Evolutionary conservation across 2,888 invertebrate genomes (phyloP).

Genomic region (Ellobium chinense): DNA sequence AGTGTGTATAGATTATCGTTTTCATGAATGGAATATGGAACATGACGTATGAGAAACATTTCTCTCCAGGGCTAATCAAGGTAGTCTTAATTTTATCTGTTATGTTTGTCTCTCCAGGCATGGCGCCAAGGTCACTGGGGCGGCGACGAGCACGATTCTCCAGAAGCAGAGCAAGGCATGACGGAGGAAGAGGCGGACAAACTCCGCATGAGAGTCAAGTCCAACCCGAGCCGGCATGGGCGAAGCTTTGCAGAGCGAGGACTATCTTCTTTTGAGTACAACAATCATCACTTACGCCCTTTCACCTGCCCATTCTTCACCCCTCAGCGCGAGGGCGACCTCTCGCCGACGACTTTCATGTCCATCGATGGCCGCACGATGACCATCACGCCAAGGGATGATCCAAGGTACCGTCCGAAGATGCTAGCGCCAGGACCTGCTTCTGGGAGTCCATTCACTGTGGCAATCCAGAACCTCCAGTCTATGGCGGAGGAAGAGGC

Average conservation of each 20-base stretch:
- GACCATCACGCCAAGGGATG: conserved; percentile 6
- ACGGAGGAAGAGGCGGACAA: background rate
- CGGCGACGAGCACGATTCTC: background rate
- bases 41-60: too few species aligned
- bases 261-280: background rate
- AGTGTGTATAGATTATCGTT: too few species aligned
- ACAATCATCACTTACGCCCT: background rate
- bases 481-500: background rate
- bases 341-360: background rate
- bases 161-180: background rate
- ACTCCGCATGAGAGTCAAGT: background rate
- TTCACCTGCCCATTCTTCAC: background rate
- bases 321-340: background rate
- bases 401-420: background rate
- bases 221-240: background rate
- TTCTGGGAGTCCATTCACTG: background rate
- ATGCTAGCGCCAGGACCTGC: background rate
- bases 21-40: too few species aligned
- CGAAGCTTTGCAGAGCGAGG: background rate
- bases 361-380: conserved; percentile 24
- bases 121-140: background rate
- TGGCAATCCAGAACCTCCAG: background rate
- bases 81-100: too few species aligned
- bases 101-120: background rate
- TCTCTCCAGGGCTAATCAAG: too few species aligned